Base-by-base conservation (phyloP, 2,113 vertebrate genomes). In the Neopipo cinnamomea region DNA sequence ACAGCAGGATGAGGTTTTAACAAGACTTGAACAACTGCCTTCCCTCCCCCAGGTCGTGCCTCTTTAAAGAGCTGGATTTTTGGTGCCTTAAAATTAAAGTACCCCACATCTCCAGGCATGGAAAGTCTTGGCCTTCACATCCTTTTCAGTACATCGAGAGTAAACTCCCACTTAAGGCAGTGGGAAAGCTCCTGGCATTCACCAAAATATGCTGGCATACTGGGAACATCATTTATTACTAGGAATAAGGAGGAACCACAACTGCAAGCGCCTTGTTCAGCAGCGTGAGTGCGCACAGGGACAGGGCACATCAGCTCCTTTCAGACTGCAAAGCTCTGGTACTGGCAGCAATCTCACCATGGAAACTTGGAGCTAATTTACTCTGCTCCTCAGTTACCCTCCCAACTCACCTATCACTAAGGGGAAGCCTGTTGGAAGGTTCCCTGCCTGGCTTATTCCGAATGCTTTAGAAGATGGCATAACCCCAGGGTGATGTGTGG, bases 1-100 rank as follows among this genome's bases (percentile, higher is more conserved):
- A 86, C 82, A 95, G 83, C 85, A 91, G 82, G 88, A 91, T 90
- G 75, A 96, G 85, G 76, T 81, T 94, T 97, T 81, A 96, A 85
- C 68, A 91, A 93, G 88, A 81, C 73, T 37, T 78, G 88, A 95
- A 88, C 72, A 67, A 94, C 55, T 65, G 77, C 83, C 65, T 78
- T 83, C 75, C 35, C 65, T 90, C 42, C 85, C 42, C 56, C 33
- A 35, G 59, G 75, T 88, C 1, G 0, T 67, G 68, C 46, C 50
- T 93, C 73, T 89, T 90, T 62, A 71, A 86, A 93, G 73, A 63
- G 21, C 21, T 55, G 65, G 39, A 74, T 35, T 62, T 91, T 87
- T 88, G 68, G 24, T 96, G 86, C 89, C 76, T 89, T 74, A 58
- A 85, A 90, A 88, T 53, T 59, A 18, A 91, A 95, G 68, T 14